Base-by-base conservation (phyloP, 1,140 invertebrate species). In the Lithobius niger region DNA sequence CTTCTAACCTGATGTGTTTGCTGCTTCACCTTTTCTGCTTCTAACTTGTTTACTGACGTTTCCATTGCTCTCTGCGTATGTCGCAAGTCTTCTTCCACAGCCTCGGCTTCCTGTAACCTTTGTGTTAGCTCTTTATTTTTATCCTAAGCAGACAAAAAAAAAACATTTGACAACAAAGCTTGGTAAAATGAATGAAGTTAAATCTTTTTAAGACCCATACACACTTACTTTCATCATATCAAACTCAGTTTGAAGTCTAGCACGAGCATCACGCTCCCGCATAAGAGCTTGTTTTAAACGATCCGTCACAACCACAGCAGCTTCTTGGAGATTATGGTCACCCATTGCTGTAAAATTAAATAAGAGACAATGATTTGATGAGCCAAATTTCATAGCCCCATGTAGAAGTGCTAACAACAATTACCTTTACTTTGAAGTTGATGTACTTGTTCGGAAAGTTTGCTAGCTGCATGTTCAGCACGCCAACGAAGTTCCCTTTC, bases 61-160 rank as follows among this genome's bases (percentile, higher is more conserved):
- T 50, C 48, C 13, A 50, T 50, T 25, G 48, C 48, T 16, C 48
- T 22, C 27, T 50, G 48, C 10, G 48, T 50, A 27, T 50, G 48
- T 6, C 48, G 22, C 24, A 50, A 50, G 27, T 50, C 48, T 50
- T 50, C 48, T 27, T 50, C 48, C 3, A 50, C 48, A 24, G 48
- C 48, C 27, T 50, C 48, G 6, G 48, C 48, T 50, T 50, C 48
- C 27, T 50, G 48, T 50, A 50, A 50, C 10, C 48, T 10, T 26
- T 50, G 48, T 26, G 24, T 50, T 25, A 50, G 21, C 21, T 50
- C 48, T 26, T 50, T 50, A 50, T 50, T 50, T 50, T 50, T 50
- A 6, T 50, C 48, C 48, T 50, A 26, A 18, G 6, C 4, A 45
- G 22, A 47, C 44, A 47, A 19, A 6, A 47, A 10, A 47, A 47